Evolutionary conservation across 1,140 invertebrate species (phyloP).

Genomic region (Scaptomyza montana): DNA sequence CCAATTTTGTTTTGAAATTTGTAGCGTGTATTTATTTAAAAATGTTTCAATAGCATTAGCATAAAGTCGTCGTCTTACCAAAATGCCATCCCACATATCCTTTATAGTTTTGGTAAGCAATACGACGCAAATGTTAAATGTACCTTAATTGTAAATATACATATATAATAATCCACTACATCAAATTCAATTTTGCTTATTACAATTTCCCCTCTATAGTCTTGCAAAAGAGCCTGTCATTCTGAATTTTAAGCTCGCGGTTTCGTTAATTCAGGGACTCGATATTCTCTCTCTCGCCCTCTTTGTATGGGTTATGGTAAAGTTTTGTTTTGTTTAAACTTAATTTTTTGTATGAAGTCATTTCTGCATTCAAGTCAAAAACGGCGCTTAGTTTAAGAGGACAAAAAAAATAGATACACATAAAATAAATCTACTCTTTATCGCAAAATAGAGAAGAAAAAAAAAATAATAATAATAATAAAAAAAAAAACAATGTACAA

Average conservation of each 20-base stretch:
- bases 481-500: constrained; percentile 28
- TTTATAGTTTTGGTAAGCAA: constrained; percentile 26
- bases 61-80: constrained; percentile 35
- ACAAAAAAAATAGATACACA: constrained; percentile 22
- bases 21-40: constrained; percentile 66
- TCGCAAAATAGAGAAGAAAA: constrained; percentile 4
- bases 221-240: too few species aligned
- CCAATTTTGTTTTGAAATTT: constrained; percentile 48
- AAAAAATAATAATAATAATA: neutral
- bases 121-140: constrained; percentile 26
- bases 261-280: too few species aligned
- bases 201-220: neutral
- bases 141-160: constrained; percentile 48
- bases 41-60: constrained; percentile 67
- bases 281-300: neutral
- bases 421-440: constrained; percentile 3
- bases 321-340: constrained; percentile 10
- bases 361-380: constrained; percentile 46
- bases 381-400: constrained; percentile 15
- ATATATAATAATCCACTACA: constrained; percentile 26
- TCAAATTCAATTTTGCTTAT: neutral
- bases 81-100: constrained; percentile 27
- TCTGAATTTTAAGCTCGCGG: neutral
- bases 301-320: neutral
- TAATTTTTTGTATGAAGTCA: constrained; percentile 53